Evolutionary conservation across 1,140 invertebrate species (phyloP).

Genomic region (Trichonephila clavipes): DNA sequence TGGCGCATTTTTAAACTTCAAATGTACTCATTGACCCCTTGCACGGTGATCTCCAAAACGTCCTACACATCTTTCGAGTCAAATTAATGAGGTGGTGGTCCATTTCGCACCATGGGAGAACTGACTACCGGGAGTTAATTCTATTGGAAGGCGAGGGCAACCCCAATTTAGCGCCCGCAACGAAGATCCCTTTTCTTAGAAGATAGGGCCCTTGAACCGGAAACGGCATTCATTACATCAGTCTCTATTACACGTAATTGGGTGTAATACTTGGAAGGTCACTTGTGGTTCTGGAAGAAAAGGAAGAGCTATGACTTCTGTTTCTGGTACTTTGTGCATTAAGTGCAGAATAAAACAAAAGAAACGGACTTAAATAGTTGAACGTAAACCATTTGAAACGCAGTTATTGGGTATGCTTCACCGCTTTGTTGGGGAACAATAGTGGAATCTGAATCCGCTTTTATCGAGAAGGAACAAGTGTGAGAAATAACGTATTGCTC

Average conservation of each 20-base stretch:
- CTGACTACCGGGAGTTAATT: conserved; percentile 27
- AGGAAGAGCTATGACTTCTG: not conserved
- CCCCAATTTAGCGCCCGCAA: conserved; percentile 41
- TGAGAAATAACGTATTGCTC: not conserved
- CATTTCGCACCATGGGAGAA: conserved; percentile 39
- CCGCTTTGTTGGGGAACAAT: not conserved
- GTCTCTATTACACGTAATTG: conserved; percentile 65
- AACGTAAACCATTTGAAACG: not conserved
- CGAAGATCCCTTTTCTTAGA: conserved; percentile 47
- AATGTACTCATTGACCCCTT: not conserved
- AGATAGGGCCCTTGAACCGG: conserved; percentile 53
- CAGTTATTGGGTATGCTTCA: not conserved
- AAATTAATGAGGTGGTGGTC: conserved; percentile 22
- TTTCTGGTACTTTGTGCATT: conserved; percentile 9
- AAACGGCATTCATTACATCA: conserved; percentile 65
- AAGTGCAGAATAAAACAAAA: not conserved
- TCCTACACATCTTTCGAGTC: conserved; percentile 7
- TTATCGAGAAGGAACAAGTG: not conserved
- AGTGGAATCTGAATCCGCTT: not conserved
- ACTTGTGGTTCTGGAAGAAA: conserved; percentile 44
- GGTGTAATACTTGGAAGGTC: conserved; percentile 28
- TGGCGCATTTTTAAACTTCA: not conserved
- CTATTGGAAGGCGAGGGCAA: conserved; percentile 44
- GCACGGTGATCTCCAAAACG: not conserved
- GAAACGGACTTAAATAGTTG: not conserved